Percentiles rank a stretch among this genome's conserved stretches.
Evolutionary conservation across 64 coral and sea anemone genomes (phyloP).

Genomic region (Montipora efflorescens): DNA sequence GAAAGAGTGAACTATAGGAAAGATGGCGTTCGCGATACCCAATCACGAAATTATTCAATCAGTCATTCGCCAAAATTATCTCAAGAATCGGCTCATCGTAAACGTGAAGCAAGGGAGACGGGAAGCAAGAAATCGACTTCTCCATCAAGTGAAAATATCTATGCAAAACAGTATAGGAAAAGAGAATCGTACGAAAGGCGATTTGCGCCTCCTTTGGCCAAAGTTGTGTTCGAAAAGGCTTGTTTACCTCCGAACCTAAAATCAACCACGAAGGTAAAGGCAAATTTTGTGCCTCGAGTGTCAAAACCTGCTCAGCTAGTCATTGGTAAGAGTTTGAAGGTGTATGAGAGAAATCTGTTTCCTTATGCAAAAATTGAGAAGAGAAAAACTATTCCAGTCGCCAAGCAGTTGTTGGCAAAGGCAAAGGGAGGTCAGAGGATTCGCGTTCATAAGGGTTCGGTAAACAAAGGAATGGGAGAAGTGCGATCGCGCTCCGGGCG

Average conservation of each 20-base stretch:
- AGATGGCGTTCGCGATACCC: constrained; percentile 19
- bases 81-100: constrained; percentile 33
- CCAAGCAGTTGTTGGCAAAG: constrained; percentile 89
- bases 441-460: constrained; percentile 28
- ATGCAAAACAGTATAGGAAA: constrained; percentile 91
- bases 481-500: constrained; percentile 94
- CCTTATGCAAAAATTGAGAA: constrained; percentile 10
- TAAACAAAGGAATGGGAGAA: constrained; percentile 38
- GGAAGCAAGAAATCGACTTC: constrained; percentile 20
- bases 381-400: constrained; percentile 51
- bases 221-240: constrained; percentile 23
- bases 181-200: constrained; percentile 91
- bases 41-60: constrained; percentile 15
- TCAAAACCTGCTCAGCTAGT: constrained; percentile 26
- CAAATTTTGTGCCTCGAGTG: constrained; percentile 66
- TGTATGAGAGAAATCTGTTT: constrained; percentile 40
- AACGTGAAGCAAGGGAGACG: constrained; percentile 22
- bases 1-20: constrained; percentile 32
- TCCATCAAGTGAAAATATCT: constrained; percentile 68
- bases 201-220: constrained; percentile 52
- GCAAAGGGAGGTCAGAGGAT: constrained; percentile 82
- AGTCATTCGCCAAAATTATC: constrained; percentile 61
- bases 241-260: constrained; percentile 65
- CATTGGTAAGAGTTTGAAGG: constrained; percentile 9
- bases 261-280: constrained; percentile 65